phyloP scores from a whole-genome alignment of 2,888 invertebrate genomes.

The Dexiosoma caninum region DNA sequence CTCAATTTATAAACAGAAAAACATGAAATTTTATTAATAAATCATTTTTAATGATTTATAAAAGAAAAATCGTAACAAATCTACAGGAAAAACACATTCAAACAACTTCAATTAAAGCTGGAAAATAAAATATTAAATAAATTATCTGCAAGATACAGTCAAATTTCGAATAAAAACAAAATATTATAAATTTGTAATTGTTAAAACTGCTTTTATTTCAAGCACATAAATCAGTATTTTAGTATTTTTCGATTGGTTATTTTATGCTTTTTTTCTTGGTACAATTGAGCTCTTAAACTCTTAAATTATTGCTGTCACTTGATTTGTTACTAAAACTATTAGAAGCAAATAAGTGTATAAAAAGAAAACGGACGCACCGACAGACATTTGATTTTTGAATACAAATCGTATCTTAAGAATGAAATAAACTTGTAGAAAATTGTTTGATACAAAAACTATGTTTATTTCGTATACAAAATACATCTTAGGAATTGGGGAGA shows the following conservation, averaged over 20 bases:
- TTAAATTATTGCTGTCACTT: constrained; percentile 61
- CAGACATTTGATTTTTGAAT: not conserved
- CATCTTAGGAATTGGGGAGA: constrained; percentile 23
- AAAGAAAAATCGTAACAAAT: not conserved
- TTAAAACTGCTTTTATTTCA: constrained; percentile 45
- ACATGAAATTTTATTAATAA: constrained; percentile 47
- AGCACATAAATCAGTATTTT: constrained; percentile 56
- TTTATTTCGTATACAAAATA: not conserved
- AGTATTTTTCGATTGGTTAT: constrained; percentile 44
- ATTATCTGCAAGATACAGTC: not conserved
- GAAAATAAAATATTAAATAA: constrained; percentile 39
- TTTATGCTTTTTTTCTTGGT: constrained; percentile 20
- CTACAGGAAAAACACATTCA: not conserved
- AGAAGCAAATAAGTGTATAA: not conserved
- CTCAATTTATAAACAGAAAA: constrained; percentile 38
- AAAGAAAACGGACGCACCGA: not conserved
- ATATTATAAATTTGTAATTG: constrained; percentile 59
- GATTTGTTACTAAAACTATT: constrained; percentile 46
- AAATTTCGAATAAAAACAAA: not conserved
- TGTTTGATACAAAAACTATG: not conserved
- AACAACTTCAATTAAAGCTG: constrained; percentile 29
- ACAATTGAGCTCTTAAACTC: constrained; percentile 39
- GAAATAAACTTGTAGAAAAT: constrained; percentile 38
- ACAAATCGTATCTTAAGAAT: constrained; percentile 1
- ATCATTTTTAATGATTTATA: constrained; percentile 60